phyloP scores from a whole-genome alignment of 2,113 vertebrate genomes.

The Perca schrenkii region DNA sequence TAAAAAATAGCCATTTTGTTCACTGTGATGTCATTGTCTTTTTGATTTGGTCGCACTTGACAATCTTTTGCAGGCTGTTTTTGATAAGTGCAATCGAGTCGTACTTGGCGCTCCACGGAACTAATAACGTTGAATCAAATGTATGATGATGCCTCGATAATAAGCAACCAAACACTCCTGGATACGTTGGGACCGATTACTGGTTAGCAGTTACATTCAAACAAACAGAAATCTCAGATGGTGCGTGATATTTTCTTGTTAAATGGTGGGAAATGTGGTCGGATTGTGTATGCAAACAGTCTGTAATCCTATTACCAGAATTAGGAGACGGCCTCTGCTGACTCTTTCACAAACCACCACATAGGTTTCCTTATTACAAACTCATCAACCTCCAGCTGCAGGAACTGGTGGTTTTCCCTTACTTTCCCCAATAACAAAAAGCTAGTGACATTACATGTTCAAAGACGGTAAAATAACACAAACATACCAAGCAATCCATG shows the following conservation, averaged over 20 bases:
- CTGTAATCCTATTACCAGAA: slow-evolving; percentile 25
- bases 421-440: background rate
- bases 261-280: slow-evolving; percentile 34
- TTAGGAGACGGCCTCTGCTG: slow-evolving; percentile 7
- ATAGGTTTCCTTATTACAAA: background rate
- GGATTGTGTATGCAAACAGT: slow-evolving; percentile 77
- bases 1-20: slow-evolving; percentile 42
- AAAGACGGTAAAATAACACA: slow-evolving; percentile 1
- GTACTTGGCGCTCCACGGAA: background rate
- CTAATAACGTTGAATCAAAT: background rate
- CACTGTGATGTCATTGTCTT: slow-evolving; percentile 1
- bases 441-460: background rate
- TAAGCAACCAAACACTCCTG: background rate
- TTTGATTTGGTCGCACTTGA: slow-evolving; percentile 40
- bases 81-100: background rate
- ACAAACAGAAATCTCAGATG: background rate
- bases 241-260: background rate
- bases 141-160: background rate
- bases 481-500: background rate
- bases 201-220: background rate
- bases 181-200: background rate
- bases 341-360: background rate
- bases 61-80: slow-evolving; percentile 5
- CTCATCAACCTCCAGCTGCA: background rate
- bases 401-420: background rate